These are phyloP conservation scores for Henricia sp. DNA, from an alignment of 53 echinoderm and acorn worm species.

Conservation along the genomic window DNA sequence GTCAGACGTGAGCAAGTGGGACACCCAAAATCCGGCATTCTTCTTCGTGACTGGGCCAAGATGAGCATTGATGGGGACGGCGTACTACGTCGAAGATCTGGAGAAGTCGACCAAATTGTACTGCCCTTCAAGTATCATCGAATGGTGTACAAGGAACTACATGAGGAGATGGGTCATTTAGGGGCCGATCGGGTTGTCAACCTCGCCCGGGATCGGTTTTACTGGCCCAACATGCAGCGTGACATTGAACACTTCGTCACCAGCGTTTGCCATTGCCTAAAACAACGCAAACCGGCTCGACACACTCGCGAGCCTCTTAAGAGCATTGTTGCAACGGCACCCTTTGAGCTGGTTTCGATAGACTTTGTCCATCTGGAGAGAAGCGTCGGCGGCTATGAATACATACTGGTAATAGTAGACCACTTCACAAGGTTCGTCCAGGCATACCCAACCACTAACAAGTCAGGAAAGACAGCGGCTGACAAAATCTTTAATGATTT, in stretches of 20 bases:
- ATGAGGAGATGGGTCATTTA: conserved; percentile 66
- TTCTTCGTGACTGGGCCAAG: conserved; percentile 61
- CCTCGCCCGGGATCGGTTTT: conserved; percentile 54
- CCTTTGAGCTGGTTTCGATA: conserved; percentile 19
- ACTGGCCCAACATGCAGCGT: conserved; percentile 54
- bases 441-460: conserved; percentile 16
- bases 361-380: conserved; percentile 48
- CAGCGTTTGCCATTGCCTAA: not conserved
- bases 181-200: conserved; percentile 34
- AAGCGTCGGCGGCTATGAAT: conserved; percentile 48
- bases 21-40: too few species aligned
- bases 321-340: conserved; percentile 26
- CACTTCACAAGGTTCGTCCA: conserved; percentile 47
- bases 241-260: conserved; percentile 42
- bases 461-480: conserved; percentile 36
- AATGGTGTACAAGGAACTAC: conserved; percentile 23
- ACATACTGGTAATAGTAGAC: conserved; percentile 42
- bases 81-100: conserved; percentile 38
- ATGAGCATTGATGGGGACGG: conserved; percentile 42
- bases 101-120: conserved; percentile 17
- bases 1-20: too few species aligned
- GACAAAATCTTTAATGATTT: conserved; percentile 49
- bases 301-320: conserved; percentile 10
- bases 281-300: conserved; percentile 19
- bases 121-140: conserved; percentile 26